A percentile compares a stretch with the other conserved stretches of the same genome.
Conservation (phyloP, 1,140 invertebrate species). For the Armadillidium nasatum region DNA sequence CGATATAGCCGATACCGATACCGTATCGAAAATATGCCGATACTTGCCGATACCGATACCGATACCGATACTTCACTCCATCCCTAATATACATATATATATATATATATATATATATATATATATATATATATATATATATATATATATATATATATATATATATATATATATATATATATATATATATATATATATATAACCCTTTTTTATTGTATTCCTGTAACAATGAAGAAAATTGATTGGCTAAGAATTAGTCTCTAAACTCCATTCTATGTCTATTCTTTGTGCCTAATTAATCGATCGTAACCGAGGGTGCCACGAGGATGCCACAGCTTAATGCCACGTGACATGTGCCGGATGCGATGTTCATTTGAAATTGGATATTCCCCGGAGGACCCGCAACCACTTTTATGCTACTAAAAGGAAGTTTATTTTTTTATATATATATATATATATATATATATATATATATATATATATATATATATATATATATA, state of each 20-base stretch:
- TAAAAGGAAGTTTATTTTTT: no score
- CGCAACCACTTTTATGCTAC: background rate
- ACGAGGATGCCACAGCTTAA: background rate
- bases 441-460: no score
- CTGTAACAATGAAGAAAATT: background rate
- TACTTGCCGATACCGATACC: no score
- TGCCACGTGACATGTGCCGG: background rate
- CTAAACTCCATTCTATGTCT: background rate
- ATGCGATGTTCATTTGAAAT: conserved; percentile 1
- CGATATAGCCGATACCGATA: no score
- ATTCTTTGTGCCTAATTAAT: conserved; percentile 2
- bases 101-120: no score
- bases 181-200: background rate
- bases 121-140: conserved; percentile 7
- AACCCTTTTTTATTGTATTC: background rate
- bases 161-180: conserved; percentile 13
- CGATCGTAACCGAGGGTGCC: background rate
- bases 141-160: background rate
- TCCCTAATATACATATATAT: no score
- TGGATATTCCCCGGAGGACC: background rate
- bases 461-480: no score
- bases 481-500: no score
- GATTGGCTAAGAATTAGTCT: background rate
- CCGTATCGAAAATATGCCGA: no score
- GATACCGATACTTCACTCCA: no score